phyloP scores from a whole-genome alignment of 2,797 vertebrate genomes.

The Petrocephalus schoutedeni region DNA sequence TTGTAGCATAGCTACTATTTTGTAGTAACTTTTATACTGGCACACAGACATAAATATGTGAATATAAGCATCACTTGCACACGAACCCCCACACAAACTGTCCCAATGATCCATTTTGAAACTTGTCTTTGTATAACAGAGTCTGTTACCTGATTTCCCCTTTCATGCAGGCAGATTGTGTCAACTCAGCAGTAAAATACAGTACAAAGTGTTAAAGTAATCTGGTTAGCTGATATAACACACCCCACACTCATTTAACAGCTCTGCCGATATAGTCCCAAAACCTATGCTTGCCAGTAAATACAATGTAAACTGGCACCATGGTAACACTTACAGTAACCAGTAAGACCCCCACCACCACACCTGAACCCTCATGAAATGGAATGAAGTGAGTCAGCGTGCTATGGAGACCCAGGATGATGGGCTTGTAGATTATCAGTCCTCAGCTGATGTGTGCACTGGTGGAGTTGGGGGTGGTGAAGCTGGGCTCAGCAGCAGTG shows the following conservation, averaged over 20 bases:
- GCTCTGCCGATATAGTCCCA: neutral
- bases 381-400: neutral
- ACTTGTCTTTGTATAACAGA: neutral
- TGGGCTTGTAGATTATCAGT: neutral
- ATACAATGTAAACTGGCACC: neutral
- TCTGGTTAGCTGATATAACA: neutral
- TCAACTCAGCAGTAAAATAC: neutral
- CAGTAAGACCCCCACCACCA: neutral
- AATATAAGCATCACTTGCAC: neutral
- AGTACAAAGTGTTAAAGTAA: neutral
- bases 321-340: neutral
- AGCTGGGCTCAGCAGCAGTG: neutral
- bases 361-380: neutral
- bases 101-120: neutral
- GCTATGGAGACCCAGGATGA: neutral
- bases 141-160: neutral
- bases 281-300: neutral
- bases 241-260: neutral
- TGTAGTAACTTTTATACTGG: neutral
- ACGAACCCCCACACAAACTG: neutral
- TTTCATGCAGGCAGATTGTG: neutral
- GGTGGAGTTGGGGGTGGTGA: neutral
- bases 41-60: neutral
- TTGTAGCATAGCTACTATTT: neutral
- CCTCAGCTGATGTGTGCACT: neutral